Conservation (phyloP, 2,797 vertebrate species). For the Lepilemur septentrionalis region DNA sequence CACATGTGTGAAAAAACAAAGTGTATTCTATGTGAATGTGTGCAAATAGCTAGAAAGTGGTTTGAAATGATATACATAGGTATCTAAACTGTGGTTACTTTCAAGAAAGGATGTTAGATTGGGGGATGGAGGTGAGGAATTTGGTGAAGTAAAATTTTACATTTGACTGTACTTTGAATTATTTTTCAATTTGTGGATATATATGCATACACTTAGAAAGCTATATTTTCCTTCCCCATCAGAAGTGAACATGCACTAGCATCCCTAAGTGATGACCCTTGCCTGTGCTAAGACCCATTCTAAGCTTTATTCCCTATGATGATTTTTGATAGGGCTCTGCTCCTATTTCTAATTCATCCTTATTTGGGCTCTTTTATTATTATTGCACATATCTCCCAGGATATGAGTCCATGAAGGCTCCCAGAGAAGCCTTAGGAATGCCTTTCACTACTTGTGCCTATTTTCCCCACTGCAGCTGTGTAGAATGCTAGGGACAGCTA, state of each 20-base stretch:
- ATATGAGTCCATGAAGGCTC: background rate
- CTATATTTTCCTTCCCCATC: background rate
- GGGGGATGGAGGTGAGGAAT: background rate
- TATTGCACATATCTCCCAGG: background rate
- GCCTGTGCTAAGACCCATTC: background rate
- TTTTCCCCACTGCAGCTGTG: background rate
- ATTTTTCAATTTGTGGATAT: background rate
- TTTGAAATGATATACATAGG: background rate
- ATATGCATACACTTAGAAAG: background rate
- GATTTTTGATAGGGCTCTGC: background rate
- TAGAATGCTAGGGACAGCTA: background rate
- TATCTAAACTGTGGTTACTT: background rate
- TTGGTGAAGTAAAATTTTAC: background rate
- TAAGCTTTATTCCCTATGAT: background rate
- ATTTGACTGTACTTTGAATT: background rate
- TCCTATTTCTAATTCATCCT: conserved; percentile 8
- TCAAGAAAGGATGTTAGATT: background rate
- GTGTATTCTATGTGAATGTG: background rate
- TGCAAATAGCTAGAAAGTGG: background rate
- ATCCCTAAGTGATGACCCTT: background rate
- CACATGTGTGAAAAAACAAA: background rate
- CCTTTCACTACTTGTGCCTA: background rate
- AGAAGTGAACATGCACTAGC: background rate
- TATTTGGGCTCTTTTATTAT: background rate
- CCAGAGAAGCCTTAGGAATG: background rate